Evolutionary conservation across 1,140 invertebrate species (phyloP).

Genomic region (Sinonovacula constricta): DNA sequence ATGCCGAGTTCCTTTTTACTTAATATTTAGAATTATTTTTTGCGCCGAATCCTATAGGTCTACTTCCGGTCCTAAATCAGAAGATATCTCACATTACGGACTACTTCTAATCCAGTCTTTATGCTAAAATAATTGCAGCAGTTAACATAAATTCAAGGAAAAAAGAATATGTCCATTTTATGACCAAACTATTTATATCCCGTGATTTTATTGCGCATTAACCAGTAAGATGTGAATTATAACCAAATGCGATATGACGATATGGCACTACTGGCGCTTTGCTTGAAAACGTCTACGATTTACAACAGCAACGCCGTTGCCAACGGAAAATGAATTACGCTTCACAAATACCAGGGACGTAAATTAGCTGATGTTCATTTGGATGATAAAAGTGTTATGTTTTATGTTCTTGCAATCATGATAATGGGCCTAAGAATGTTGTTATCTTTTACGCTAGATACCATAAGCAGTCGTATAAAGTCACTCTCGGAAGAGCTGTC

Average conservation of each 20-base stretch:
- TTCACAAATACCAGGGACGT: background rate
- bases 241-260: constrained; percentile 30
- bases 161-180: constrained; percentile 28
- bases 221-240: constrained; percentile 32
- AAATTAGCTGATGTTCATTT: constrained; percentile 40
- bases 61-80: no score
- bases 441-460: constrained; percentile 23
- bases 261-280: background rate
- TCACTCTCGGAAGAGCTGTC: no score
- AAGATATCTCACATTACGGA: no score
- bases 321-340: constrained; percentile 18
- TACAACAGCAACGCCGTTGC: background rate
- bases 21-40: no score
- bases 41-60: no score
- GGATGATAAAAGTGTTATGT: constrained; percentile 46
- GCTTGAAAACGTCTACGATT: background rate
- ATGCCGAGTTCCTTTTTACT: no score
- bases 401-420: constrained; percentile 33
- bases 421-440: constrained; percentile 36
- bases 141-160: constrained; percentile 33
- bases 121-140: constrained; percentile 18
- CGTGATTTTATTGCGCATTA: constrained; percentile 43
- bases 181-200: constrained; percentile 41
- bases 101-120: constrained; percentile 9
- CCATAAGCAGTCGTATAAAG: no score